These are phyloP conservation scores for Capromys pilorides DNA, from an alignment of 2,797 vertebrate species.

Conservation along the genomic window DNA sequence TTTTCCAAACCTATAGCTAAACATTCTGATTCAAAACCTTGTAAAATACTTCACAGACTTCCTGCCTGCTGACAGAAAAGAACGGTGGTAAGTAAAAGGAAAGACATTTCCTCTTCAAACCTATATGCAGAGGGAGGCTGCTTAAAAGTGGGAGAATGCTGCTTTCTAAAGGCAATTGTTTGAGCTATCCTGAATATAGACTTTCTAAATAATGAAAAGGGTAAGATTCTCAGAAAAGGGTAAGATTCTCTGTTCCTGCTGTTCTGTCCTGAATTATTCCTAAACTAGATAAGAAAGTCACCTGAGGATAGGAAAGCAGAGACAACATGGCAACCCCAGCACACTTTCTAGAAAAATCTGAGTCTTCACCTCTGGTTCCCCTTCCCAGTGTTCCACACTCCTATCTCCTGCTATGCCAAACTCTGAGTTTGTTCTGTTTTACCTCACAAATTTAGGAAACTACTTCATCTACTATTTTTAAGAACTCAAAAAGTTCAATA, in stretches of 20 bases:
- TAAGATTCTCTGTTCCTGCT: not conserved
- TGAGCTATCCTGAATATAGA: not conserved
- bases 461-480: not conserved
- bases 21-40: not conserved
- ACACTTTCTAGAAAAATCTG: not conserved
- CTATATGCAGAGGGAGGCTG: not conserved
- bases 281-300: not conserved
- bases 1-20: not conserved
- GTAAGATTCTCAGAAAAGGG: not conserved
- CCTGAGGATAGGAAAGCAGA: not conserved
- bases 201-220: not conserved
- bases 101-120: not conserved
- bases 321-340: not conserved
- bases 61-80: not conserved
- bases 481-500: not conserved
- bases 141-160: not conserved
- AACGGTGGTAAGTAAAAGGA: not conserved
- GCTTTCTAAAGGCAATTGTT: not conserved
- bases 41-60: not conserved
- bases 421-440: not conserved
- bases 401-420: not conserved
- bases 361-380: not conserved
- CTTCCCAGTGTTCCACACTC: not conserved
- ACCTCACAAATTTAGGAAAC: not conserved
- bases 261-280: not conserved